Evolutionary conservation across 1,140 invertebrate genomes (phyloP).

Genomic region (Ridgeia piscesae): DNA sequence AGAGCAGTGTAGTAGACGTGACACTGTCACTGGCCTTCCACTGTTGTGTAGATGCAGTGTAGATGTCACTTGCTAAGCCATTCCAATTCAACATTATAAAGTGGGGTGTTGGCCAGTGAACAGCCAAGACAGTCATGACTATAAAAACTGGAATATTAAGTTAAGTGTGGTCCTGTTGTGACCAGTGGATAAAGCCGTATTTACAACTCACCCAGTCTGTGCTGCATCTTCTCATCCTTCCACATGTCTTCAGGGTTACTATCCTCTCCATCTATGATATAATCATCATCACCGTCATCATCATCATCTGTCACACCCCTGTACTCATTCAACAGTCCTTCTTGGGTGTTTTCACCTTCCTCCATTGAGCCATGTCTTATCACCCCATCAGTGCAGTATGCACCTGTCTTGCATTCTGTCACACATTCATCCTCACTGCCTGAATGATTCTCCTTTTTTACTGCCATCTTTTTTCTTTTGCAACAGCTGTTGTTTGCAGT

Average conservation of each 20-base stretch:
- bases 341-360: background rate
- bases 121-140: background rate
- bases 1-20: background rate
- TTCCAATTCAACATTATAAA: no score
- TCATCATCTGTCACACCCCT: background rate
- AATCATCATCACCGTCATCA: background rate
- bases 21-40: background rate
- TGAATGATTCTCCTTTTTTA: conserved; percentile 22
- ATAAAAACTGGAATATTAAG: background rate
- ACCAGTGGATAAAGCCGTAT: background rate
- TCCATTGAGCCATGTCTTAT: background rate
- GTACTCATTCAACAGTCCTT: background rate
- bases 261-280: background rate
- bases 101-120: no score
- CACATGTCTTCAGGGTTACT: background rate
- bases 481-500: background rate
- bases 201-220: background rate
- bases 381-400: background rate
- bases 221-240: background rate
- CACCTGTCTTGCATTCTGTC: background rate
- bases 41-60: background rate
- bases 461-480: conserved; percentile 18
- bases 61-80: background rate
- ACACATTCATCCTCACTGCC: conserved; percentile 13
- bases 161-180: background rate